Conservation (phyloP, 1,140 invertebrate genomes). For the Lepidurus couesii region DNA sequence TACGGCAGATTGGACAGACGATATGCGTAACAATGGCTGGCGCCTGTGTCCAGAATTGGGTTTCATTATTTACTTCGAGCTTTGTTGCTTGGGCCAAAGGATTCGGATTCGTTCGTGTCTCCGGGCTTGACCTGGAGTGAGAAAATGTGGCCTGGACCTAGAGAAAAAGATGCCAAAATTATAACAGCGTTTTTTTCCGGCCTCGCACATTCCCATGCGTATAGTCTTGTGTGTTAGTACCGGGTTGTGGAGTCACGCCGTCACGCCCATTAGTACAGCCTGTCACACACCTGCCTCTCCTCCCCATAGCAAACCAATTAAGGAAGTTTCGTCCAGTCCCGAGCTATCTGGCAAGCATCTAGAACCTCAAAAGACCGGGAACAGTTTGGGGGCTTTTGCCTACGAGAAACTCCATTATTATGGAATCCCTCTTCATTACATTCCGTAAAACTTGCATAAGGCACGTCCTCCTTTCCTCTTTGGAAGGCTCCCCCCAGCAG, state of each 20-base stretch:
- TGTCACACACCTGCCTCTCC: slow-evolving; percentile 1
- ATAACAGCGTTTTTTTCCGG: background rate
- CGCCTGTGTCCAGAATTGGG: background rate
- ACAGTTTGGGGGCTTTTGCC: background rate
- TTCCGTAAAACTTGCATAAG: background rate
- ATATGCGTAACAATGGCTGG: background rate
- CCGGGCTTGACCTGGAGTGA: background rate
- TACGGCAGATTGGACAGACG: background rate
- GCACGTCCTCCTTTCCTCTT: background rate
- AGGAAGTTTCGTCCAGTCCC: background rate
- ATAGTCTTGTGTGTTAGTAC: background rate
- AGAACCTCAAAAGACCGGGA: background rate
- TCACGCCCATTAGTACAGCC: slow-evolving; percentile 17
- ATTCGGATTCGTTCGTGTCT: background rate
- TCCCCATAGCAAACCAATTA: slow-evolving; percentile 12
- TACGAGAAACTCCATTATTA: background rate
- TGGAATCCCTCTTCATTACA: background rate
- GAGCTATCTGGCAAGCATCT: background rate
- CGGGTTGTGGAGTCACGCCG: slow-evolving; percentile 4
- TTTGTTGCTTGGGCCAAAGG: background rate
- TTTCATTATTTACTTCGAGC: background rate
- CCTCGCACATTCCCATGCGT: background rate
- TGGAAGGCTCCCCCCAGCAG: background rate
- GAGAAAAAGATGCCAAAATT: background rate
- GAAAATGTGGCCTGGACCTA: background rate